These are phyloP conservation scores for Agrypnus murinus DNA, from an alignment of 2,888 invertebrate genomes.

Conservation along the genomic window DNA sequence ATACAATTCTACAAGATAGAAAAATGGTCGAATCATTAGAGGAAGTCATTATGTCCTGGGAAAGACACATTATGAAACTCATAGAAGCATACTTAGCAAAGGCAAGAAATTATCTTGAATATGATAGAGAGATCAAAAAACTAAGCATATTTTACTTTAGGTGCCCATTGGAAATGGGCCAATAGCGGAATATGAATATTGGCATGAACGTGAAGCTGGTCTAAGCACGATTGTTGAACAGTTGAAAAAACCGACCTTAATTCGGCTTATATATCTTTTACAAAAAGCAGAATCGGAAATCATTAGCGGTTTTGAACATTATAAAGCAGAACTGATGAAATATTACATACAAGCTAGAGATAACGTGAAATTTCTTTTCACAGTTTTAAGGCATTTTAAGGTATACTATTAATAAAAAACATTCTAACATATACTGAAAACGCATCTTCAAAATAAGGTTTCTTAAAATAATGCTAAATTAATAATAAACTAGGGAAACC, in stretches of 20 bases:
- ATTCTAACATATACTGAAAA: no score
- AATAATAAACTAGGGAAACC: no score
- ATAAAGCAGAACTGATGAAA: constrained; percentile 77
- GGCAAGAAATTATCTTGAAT: constrained; percentile 65
- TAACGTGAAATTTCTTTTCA: constrained; percentile 85
- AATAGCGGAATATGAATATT: constrained; percentile 89
- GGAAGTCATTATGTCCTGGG: constrained; percentile 78
- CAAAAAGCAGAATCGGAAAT: constrained; percentile 74
- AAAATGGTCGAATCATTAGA: constrained; percentile 76
- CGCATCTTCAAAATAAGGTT: no score
- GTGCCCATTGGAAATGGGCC: constrained; percentile 83
- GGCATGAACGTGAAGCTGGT: constrained; percentile 87
- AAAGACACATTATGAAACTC: constrained; percentile 77
- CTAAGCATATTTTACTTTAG: no score
- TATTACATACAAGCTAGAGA: constrained; percentile 83
- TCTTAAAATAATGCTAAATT: no score
- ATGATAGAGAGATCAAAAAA: no score
- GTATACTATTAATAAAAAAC: no score
- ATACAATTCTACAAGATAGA: constrained; percentile 70
- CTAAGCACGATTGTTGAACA: constrained; percentile 88
- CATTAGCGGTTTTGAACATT: constrained; percentile 76
- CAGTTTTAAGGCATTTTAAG: constrained; percentile 83
- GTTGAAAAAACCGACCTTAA: constrained; percentile 81
- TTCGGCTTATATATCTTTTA: constrained; percentile 77
- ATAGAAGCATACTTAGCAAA: constrained; percentile 74